Base-by-base conservation (phyloP, 2,113 vertebrate species). In the Nerophis lumbriciformis region DNA sequence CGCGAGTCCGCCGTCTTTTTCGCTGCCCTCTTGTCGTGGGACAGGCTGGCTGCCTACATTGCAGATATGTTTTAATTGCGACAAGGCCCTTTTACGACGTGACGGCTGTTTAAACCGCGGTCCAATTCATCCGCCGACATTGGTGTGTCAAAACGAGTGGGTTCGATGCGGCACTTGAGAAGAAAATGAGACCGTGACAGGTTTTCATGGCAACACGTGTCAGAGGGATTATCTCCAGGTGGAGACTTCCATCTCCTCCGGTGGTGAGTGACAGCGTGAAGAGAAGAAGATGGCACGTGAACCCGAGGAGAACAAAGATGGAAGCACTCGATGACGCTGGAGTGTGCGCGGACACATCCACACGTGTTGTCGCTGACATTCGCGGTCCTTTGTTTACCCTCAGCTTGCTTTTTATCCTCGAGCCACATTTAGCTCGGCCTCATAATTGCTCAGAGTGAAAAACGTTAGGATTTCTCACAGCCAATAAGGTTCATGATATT, bases 191-290 rank as follows among this genome's bases (percentile, higher is more conserved):
- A 13, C 36, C 56, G 54, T 75, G 63, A 58, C 54, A 66, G 42
- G 39, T 57, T 52, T 60, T 38, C 14, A 37, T 53, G 63, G 21
- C 51, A 48, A 75, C 53, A 38, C 50, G 67, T 72, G 72, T 58
- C 37, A 51, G 49, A 68, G 53, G 49, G 53, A 74, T 68, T 57
- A 71, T 72, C 66, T 76, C 63, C 69, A 63, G 59, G 54, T 63
- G 51, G 42, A 49, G 44, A 58, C 49, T 62, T 68, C 48, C 59
- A 59, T 54, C 57, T 57, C 47, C 51, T 63, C 47, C 36, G 45
- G 54, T 21, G 59, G 38, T 69, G 68, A 75, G 45, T 69, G 63
- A 65, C 78, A 75, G 19, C 9, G 61, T 44, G 55, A 72, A 61
- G 59, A 45, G 56, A 38, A 8, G 0, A 10, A 35, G 14, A 52